phyloP scores from a whole-genome alignment of 2,113 vertebrate genomes.

The Gracilinanus agilis region DNA sequence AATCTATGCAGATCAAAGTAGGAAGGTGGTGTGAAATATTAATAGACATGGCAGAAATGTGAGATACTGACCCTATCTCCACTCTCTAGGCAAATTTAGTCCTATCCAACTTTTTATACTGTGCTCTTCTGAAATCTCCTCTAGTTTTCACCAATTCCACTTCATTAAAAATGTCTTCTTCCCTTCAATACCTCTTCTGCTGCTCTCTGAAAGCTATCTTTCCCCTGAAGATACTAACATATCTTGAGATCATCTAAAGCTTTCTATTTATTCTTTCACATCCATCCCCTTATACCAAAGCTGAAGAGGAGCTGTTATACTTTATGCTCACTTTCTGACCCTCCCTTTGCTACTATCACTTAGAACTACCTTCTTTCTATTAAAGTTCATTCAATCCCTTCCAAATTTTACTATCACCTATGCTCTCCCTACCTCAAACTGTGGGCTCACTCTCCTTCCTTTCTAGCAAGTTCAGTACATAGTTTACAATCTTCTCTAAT shows the following conservation, averaged over 20 bases:
- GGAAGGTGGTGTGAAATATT: neutral
- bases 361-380: neutral
- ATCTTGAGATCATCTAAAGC: neutral
- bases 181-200: neutral
- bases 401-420: neutral
- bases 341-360: neutral
- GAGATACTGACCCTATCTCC: neutral
- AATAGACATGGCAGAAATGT: neutral
- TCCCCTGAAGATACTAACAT: neutral
- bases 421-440: neutral
- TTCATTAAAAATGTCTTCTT: neutral
- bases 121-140: neutral
- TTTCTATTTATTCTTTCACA: neutral
- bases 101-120: neutral
- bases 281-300: neutral
- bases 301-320: neutral
- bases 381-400: neutral
- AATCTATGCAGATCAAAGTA: neutral
- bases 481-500: neutral
- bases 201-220: neutral
- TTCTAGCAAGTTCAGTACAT: neutral
- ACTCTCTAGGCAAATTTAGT: neutral
- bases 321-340: neutral
- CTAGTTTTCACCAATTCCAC: neutral
- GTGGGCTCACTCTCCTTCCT: neutral